phyloP scores from a whole-genome alignment of 1,140 invertebrate genomes.

The Vanessa atalanta region DNA sequence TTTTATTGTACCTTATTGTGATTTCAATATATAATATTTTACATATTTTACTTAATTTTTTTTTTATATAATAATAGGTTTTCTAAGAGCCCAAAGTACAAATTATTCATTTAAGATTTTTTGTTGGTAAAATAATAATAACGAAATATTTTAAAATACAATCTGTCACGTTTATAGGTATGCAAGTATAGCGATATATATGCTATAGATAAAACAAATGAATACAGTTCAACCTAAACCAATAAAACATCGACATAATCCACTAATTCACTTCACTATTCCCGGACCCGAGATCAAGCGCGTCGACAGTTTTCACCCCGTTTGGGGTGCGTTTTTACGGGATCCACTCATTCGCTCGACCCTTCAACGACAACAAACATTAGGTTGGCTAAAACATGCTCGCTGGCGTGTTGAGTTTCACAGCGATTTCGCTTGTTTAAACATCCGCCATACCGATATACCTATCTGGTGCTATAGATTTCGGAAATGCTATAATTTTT shows the following conservation, averaged over 20 bases:
- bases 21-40: no score
- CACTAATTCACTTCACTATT: constrained; percentile 36
- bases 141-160: no score
- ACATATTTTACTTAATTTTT: no score
- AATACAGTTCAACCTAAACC: background rate
- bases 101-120: no score
- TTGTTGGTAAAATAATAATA: no score
- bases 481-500: background rate
- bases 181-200: no score
- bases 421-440: constrained; percentile 35
- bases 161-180: no score
- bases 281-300: constrained; percentile 51
- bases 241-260: background rate
- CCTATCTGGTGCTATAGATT: constrained; percentile 18
- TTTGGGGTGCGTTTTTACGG: constrained; percentile 65
- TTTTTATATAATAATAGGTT: no score
- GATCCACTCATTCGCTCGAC: constrained; percentile 51
- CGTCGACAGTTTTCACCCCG: constrained; percentile 70
- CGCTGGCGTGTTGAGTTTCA: constrained; percentile 31
- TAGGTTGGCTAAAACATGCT: constrained; percentile 43
- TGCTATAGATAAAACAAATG: background rate
- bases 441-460: constrained; percentile 39
- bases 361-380: constrained; percentile 59
- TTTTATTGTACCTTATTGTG: no score
- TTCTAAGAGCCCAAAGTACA: no score